Evolutionary conservation across 2,113 vertebrate species (phyloP), one percentile per base, ranked within the genome.

Genomic region (Gnathonemus echidnorhynchus): DNA sequence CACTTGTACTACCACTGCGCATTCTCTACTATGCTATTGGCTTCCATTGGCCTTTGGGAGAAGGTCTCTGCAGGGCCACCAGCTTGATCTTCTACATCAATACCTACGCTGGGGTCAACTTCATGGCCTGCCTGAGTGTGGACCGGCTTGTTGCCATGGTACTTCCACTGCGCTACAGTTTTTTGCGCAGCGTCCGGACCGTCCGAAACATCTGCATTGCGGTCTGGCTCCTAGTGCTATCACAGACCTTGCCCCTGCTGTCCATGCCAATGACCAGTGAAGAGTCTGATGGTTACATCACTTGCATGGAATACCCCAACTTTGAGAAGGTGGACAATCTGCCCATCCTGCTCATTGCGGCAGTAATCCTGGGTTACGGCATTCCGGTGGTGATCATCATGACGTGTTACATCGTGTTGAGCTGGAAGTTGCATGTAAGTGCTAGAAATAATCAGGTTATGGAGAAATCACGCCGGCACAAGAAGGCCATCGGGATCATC

Each of bases 281-380:
- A 7, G 96, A 97, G 91, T 3, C 5, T 0, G 92, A 91, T 2
- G 93, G 87, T 88, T 95, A 90, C 93, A 95, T 94, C 90, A 98
- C 97, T 0, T 99, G 98, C 90, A 99, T 99, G 98, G 98, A 99
- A 93, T 99, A 99, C 86, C 98, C 98, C 88, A 98, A 96, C 93
- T 98, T 99, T 52, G 98, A 99, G 90, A 93, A 87, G 56, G 94
- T 97, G 1, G 17, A 93, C 7, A 89, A 96, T 53, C 94, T 99
- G 2, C 97, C 97, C 42, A 86, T 92, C 87, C 96, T 97, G 8
- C 97, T 99, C 88, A 97, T 99, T 0, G 97, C 95, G 0, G 98
- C 96, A 0, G 98, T 98, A 77, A 93, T 97, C 90, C 66, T 99
- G 7, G 98, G 98, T 39, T 99, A 97, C 0, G 77, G 96, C 56